Base-by-base conservation (phyloP, 2,888 invertebrate species). In the Lasioglossum lativentre region DNA sequence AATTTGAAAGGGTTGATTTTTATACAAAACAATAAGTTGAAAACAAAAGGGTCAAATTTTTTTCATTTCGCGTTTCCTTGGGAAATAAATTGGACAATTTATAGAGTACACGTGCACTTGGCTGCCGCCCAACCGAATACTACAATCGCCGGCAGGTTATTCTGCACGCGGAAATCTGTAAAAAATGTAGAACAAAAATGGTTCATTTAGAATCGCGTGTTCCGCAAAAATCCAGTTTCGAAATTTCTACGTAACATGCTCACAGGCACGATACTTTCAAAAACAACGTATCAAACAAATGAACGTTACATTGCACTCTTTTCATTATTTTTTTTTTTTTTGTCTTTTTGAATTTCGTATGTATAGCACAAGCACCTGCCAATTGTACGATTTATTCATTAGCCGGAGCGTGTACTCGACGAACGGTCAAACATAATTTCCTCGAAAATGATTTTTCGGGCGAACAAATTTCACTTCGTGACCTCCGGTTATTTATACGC, bases 91-190 rank as follows among this genome's bases (percentile, higher is more conserved):
- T 63, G 30, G 27, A 30, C 27, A 63, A 63, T 63, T 63, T 63
- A 63, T 63, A 14, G 63, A 63, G 63, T 16, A 63, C 63, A 63
- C 63, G 63, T 30, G 63, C 63, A 63, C 27, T 63, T 63, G 63
- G 63, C 63, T 63, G 27, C 5, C 16, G 30, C 63, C 63, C 63
- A 63, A 63, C 12, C 30, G 63, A 63, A 30, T 30, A 63, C 27
- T 27, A 59, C 59, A 27, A 59, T 59, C 59, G 59, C 27, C 59
- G 14, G 59, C 59, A 27, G 59, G 59, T 14, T 27, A 59, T 27
- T 59, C 59, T 27, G 27, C 27, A 14, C 59, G 59, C 59, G 59
- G 63, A 30, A 63, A 63, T 63, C 63, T 27, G 63, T 30, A 63
- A 63, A 63, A 63, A 63, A 63, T 30, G 63, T 63, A 14, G 30